Percentiles rank a stretch among this genome's conserved stretches.
phyloP scores from a whole-genome alignment of 1,140 invertebrate species.

The Papilio dardanus region DNA sequence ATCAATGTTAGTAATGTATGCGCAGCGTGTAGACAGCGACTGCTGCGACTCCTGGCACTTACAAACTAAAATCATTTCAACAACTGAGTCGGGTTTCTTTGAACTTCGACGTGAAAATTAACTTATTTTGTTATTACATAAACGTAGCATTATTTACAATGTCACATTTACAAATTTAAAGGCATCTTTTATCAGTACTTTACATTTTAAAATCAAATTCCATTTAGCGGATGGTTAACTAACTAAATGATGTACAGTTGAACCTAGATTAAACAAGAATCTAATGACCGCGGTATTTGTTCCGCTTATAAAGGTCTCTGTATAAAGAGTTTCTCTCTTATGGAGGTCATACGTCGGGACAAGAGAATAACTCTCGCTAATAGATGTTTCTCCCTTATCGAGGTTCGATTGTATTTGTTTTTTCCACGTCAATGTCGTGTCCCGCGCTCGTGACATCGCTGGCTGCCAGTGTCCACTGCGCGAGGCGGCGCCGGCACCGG shows the following conservation, averaged over 20 bases:
- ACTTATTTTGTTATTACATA: background rate
- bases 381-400: no score
- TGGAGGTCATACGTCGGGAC: no score
- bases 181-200: background rate
- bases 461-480: conserved; percentile 56
- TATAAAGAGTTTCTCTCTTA: no score
- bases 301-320: no score
- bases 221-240: no score
- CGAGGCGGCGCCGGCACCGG: conserved; percentile 67
- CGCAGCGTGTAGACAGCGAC: conserved; percentile 2
- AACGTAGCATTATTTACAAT: background rate
- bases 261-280: no score
- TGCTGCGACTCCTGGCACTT: conserved; percentile 38
- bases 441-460: conserved; percentile 17
- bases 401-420: background rate
- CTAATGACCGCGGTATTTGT: no score
- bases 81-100: conserved; percentile 70
- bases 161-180: background rate
- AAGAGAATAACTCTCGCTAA: no score
- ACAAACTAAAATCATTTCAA: conserved; percentile 46
- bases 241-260: no score
- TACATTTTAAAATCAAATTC: background rate
- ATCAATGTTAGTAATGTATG: no score
- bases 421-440: conserved; percentile 12
- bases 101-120: conserved; percentile 40